Evolutionary conservation across 2,888 invertebrate species (phyloP).

Genomic region (Callinectes sapidus): DNA sequence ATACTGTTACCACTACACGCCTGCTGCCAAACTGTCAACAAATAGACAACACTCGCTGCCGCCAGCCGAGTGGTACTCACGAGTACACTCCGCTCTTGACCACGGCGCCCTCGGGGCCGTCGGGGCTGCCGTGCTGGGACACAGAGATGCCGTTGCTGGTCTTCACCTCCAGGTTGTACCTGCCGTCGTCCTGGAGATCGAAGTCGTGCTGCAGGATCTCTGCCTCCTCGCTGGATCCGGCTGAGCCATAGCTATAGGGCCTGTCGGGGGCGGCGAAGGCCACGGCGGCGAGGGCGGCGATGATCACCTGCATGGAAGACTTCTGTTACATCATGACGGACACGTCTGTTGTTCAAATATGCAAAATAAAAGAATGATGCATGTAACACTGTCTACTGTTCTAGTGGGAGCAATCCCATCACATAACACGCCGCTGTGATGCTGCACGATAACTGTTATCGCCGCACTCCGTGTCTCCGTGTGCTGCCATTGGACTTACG

Average conservation of each 20-base stretch:
- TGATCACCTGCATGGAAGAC: no score
- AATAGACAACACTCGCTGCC: not conserved
- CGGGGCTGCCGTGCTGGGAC: slow-evolving; percentile 31
- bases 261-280: slow-evolving; percentile 56
- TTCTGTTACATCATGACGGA: not conserved
- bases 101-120: slow-evolving; percentile 33
- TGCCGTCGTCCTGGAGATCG: slow-evolving; percentile 39
- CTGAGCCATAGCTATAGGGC: not conserved
- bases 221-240: slow-evolving; percentile 40
- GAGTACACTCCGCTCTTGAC: not conserved
- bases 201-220: slow-evolving; percentile 50
- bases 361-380: not conserved
- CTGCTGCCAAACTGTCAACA: no score
- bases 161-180: slow-evolving; percentile 38
- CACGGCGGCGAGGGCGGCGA: slow-evolving; percentile 44
- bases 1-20: no score
- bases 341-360: not conserved
- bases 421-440: not conserved
- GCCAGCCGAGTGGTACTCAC: slow-evolving; percentile 2
- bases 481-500: not conserved
- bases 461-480: not conserved
- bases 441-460: no score
- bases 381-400: not conserved
- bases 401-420: not conserved
- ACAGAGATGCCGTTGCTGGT: slow-evolving; percentile 48